Percentiles rank a stretch among this genome's conserved stretches.
These are phyloP conservation scores for Dreissena rostriformis DNA, from an alignment of 1,140 invertebrate genomes.

Conservation along the genomic window DNA sequence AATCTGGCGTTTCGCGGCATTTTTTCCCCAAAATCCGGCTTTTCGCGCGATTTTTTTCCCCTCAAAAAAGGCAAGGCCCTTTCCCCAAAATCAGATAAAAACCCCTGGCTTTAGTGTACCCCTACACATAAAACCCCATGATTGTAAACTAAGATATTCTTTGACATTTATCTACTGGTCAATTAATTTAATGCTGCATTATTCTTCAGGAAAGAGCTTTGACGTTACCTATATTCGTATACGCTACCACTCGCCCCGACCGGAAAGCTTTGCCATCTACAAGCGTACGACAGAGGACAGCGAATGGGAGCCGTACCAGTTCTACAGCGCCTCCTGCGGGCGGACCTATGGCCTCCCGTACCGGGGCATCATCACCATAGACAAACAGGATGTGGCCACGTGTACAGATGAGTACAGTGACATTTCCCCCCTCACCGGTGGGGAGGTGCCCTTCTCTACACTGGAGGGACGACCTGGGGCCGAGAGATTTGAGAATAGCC, in stretches of 20 bases:
- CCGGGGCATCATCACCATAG: constrained; percentile 74
- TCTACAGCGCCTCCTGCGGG: constrained; percentile 95
- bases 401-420: constrained; percentile 99
- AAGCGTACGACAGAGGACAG: constrained; percentile 90
- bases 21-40: too few species aligned
- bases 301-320: constrained; percentile 97
- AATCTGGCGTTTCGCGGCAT: too few species aligned
- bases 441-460: constrained; percentile 97
- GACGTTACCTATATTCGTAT: constrained; percentile 98
- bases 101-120: too few species aligned
- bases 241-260: constrained; percentile 96
- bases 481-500: constrained; percentile 93
- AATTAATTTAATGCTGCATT: neutral
- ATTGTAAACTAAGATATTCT: too few species aligned
- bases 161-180: too few species aligned
- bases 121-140: too few species aligned
- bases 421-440: constrained; percentile 97
- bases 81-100: too few species aligned
- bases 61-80: too few species aligned
- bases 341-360: constrained; percentile 94
- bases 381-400: constrained; percentile 92
- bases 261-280: constrained; percentile 98
- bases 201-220: constrained; percentile 94
- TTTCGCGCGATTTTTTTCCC: too few species aligned
- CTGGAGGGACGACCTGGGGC: constrained; percentile 96